These are phyloP conservation scores for Cosmopolites sordidus DNA, from an alignment of 2,888 invertebrate species.

Conservation along the genomic window DNA sequence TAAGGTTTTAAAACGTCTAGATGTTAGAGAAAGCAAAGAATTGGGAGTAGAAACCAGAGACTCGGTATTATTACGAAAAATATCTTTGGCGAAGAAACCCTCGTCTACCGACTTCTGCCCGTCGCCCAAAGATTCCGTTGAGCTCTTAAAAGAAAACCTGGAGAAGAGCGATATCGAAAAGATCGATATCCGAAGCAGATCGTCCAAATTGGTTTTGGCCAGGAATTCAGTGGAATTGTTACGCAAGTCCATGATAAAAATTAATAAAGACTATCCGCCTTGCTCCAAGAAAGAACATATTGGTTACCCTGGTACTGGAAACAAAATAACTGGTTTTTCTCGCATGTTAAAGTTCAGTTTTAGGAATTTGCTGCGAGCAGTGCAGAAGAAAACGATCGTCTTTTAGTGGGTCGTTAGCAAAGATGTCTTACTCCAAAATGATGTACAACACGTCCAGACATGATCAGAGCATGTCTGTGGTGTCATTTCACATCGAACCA, in stretches of 20 bases:
- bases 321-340: too few relatives aligned
- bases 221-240: constrained; percentile 32
- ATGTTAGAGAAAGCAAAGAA: constrained; percentile 6
- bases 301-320: too few relatives aligned
- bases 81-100: constrained; percentile 24
- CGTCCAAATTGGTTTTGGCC: constrained; percentile 28
- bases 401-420: background rate
- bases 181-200: constrained; percentile 15
- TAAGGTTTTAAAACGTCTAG: too few relatives aligned
- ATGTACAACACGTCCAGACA: background rate
- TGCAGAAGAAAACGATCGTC: constrained; percentile 8
- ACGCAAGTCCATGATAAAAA: constrained; percentile 26
- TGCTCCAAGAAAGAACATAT: background rate
- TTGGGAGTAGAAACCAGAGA: constrained; percentile 29
- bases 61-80: constrained; percentile 31
- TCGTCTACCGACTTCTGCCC: constrained; percentile 21
- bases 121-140: constrained; percentile 28
- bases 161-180: background rate
- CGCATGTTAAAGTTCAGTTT: background rate
- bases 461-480: background rate
- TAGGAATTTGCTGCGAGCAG: constrained; percentile 17
- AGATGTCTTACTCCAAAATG: background rate
- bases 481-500: constrained; percentile 14
- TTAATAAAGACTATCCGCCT: constrained; percentile 5
- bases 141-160: constrained; percentile 20